A percentile compares a stretch with the other conserved stretches of the same genome.
These are phyloP conservation scores for Cercopithecus mona DNA, from an alignment of 2,113 vertebrate species.

Conservation along the genomic window DNA sequence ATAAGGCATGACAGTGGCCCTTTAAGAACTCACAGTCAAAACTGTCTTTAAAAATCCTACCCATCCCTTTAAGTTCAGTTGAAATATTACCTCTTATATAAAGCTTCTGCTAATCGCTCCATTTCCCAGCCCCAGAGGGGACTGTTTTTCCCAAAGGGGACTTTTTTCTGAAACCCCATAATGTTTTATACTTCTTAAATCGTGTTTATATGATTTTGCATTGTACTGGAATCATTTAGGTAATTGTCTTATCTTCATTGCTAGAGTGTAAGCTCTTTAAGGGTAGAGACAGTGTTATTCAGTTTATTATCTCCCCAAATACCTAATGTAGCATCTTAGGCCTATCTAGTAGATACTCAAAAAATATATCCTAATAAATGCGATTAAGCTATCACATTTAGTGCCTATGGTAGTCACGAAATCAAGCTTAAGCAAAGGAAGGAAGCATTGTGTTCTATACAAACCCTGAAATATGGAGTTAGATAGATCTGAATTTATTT, in stretches of 20 bases:
- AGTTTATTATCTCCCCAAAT: not conserved
- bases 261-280: not conserved
- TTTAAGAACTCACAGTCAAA: not conserved
- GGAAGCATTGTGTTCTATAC: not conserved
- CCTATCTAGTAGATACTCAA: not conserved
- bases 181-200: not conserved
- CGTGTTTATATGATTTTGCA: not conserved
- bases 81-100: not conserved
- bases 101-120: not conserved
- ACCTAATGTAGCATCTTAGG: not conserved
- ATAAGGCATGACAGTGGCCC: not conserved
- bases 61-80: not conserved
- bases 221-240: not conserved
- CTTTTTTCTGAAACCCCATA: not conserved
- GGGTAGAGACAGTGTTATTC: not conserved
- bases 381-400: not conserved
- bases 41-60: not conserved
- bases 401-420: not conserved
- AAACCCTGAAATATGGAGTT: not conserved
- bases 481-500: not conserved
- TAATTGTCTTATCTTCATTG: not conserved
- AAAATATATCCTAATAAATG: slow-evolving; percentile 9
- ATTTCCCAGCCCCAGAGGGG: not conserved
- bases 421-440: not conserved
- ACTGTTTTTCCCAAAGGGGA: not conserved